Evolutionary conservation across 2,888 invertebrate species (phyloP), one percentile per base, ranked within the genome.

Genomic region (Leucophora obtusa): DNA sequence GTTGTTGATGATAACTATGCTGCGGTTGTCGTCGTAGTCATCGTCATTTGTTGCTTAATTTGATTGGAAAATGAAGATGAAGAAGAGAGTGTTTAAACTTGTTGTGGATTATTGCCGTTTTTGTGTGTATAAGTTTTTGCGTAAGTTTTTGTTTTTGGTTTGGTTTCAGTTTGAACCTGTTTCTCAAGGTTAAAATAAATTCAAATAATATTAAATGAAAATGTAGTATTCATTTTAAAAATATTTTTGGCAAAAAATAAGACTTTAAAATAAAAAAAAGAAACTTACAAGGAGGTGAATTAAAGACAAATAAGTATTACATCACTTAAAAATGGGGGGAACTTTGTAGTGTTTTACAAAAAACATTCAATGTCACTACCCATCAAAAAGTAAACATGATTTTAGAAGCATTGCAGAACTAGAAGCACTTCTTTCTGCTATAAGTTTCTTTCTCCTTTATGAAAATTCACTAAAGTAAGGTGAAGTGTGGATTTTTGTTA

Each of bases 151-250:
- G 18, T 60, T 24, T 51, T 18, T 59, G 18, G 24, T 70, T 18
- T 53, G 51, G 74, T 75, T 79, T 74, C 43, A 28, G 50, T 47
- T 38, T 72, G 47, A 81, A 81, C 80, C 80, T 81, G 80, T 81
- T 81, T 81, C 76, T 76, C 80, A 81, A 81, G 80, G 80, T 81
- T 81, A 76, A 75, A 75, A 53, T 38, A n/a, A 56, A 53, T 71
- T 65, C 28, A 38, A 11, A 38, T 38, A 38, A 38, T 14, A 38
- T 38, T 11, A 11, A 38, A 38, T 11, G 11, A 38, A 38, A 11
- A 8, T 38, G 38, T 10, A 11, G 38, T 3, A 38, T 10, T 11
- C 38, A 38, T 38, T 38, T 38, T 38, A 38, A 11, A 38, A 38
- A 38, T 11, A 38, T 11, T 38, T 28, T 38, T 14, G 1, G 38